Percentiles rank a stretch among this genome's conserved stretches.
Conservation (phyloP, 23 tunicate genomes). For the Oikopleura dioica region DNA sequence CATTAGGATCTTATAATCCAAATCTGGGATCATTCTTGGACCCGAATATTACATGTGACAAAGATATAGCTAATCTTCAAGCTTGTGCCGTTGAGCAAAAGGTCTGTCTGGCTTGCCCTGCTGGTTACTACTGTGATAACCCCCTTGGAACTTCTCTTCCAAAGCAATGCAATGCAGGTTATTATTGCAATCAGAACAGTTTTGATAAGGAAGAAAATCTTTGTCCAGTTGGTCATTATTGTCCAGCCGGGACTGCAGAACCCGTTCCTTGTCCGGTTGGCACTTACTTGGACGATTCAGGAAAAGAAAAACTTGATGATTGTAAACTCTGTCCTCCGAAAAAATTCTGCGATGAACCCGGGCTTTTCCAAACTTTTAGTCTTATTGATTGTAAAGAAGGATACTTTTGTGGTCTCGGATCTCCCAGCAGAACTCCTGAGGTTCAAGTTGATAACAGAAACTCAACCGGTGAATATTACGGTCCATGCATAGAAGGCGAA, state of each 20-base stretch:
- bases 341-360: not conserved
- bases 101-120: conserved; percentile 41
- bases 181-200: conserved; percentile 23
- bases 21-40: not conserved
- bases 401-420: not conserved
- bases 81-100: conserved; percentile 8
- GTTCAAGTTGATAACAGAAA: not conserved
- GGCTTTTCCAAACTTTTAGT: not conserved
- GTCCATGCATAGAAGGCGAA: not conserved
- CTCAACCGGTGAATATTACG: not conserved
- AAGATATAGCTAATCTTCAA: not conserved
- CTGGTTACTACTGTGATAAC: conserved; percentile 78
- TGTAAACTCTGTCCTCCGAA: conserved; percentile 14
- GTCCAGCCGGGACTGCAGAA: conserved; percentile 27
- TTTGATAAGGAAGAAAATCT: conserved; percentile 12
- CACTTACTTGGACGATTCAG: conserved; percentile 31
- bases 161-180: conserved; percentile 33
- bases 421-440: not conserved
- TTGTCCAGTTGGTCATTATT: conserved; percentile 35
- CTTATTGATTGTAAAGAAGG: not conserved
- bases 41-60: not conserved
- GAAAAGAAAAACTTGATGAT: conserved; percentile 16
- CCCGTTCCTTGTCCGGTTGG: conserved; percentile 33
- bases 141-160: conserved; percentile 46
- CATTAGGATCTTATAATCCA: not conserved